Base-by-base conservation (phyloP, 2,797 vertebrate species). In the Clarias pachynema region DNA sequence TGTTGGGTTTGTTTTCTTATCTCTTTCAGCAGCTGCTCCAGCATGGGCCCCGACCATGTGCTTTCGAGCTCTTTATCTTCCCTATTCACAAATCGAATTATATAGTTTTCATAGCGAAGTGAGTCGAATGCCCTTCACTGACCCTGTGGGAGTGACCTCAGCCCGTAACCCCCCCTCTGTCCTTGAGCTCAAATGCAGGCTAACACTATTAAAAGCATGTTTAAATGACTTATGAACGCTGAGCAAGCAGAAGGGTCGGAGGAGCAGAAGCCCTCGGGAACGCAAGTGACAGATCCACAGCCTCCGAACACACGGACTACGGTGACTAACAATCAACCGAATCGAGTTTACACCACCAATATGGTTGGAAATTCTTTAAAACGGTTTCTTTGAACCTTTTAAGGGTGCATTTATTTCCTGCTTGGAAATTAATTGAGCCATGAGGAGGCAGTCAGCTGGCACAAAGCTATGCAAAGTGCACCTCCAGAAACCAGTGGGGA, bases 161-260 rank as follows among this genome's bases (percentile, higher is more conserved):
- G 44, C 83, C 81, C 37, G 29, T 86, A 75, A 89, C 89, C 86
- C 6, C 6, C 84, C 70, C 80, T 79, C 85, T 80, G 73, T 86
- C 83, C 60, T 81, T 53, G 49, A 59, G 60, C 29, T 49, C 79
- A 81, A 70, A 87, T 53, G 73, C 83, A 81, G 81, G 88, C 89
- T 92, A 91, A 93, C 90, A 92, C 90, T 89, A 93, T 93, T 90
- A 93, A 93, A 93, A 91, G 89, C 88, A 63, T 93, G 90, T 94
- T 94, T 91, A 90, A 92, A 92, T 93, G 92, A 93, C 92, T 93
- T 93, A 93, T 92, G 91, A 91, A 86, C 89, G 88, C 88, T 89
- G 77, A 88, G 81, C 88, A 86, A 89, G 89, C 84, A 89, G 86
- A 89, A 88, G 80, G 90, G 90, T 91, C 89, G 91, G 56, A 84